phyloP scores from a whole-genome alignment of 2,113 vertebrate genomes.

The Neoarius graeffei region DNA sequence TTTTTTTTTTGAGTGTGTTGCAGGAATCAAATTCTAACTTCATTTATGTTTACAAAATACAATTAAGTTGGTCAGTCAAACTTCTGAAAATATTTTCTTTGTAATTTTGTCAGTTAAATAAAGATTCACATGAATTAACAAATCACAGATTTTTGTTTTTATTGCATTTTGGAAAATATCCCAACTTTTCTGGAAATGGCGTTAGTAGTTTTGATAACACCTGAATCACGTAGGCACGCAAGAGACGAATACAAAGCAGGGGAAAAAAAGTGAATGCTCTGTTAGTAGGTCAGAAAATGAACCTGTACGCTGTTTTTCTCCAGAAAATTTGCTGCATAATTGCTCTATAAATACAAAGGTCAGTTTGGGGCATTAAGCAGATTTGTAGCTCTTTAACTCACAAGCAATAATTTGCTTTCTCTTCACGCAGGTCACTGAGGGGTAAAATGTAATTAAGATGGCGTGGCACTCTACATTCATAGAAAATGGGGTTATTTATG shows the following conservation, averaged over 20 bases:
- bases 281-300: constrained; percentile 8
- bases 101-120: too few relatives aligned
- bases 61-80: too few relatives aligned
- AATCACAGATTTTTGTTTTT: too few relatives aligned
- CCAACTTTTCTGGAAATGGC: too few relatives aligned
- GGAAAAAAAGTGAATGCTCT: background rate
- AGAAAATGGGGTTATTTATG: background rate
- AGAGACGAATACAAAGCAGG: background rate
- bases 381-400: constrained; percentile 20
- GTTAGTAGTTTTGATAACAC: background rate
- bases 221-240: background rate
- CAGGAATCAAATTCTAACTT: too few relatives aligned
- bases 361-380: constrained; percentile 5
- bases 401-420: background rate
- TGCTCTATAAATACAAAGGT: constrained; percentile 29
- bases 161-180: too few relatives aligned
- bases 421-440: background rate
- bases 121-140: too few relatives aligned
- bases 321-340: background rate
- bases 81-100: too few relatives aligned
- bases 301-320: background rate
- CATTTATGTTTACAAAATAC: too few relatives aligned
- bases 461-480: background rate
- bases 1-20: too few relatives aligned
- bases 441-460: constrained; percentile 23